Conservation (phyloP, 2,797 vertebrate species). For the Nyctalus aviator region DNA sequence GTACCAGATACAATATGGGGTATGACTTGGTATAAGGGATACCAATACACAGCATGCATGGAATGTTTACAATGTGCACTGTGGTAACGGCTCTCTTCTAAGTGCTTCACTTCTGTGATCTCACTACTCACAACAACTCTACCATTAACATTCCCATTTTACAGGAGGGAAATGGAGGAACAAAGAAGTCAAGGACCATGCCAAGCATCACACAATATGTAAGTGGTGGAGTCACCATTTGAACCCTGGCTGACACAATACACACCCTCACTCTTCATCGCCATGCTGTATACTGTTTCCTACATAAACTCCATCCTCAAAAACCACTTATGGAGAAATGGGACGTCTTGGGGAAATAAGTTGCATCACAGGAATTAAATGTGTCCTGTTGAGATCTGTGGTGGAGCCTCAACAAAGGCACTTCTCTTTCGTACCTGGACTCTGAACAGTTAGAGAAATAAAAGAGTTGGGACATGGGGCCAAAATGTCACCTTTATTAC, state of each 20-base stretch:
- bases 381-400: background rate
- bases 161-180: background rate
- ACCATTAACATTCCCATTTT: background rate
- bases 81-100: background rate
- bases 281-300: background rate
- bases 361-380: background rate
- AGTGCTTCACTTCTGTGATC: background rate
- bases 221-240: background rate
- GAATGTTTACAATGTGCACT: background rate
- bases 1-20: background rate
- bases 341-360: background rate
- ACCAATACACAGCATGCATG: background rate
- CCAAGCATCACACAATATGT: no score
- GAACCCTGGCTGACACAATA: background rate
- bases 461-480: background rate
- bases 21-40: background rate
- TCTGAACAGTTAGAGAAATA: constrained; percentile 11
- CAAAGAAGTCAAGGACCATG: background rate
- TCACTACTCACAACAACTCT: background rate
- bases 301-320: background rate
- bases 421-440: background rate
- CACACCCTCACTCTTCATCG: no score
- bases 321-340: background rate
- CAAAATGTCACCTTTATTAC: background rate
- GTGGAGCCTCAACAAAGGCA: background rate